A percentile compares a stretch with the other conserved stretches of the same genome.
Conservation (phyloP, 2,113 vertebrate genomes). For the Dermatemys mawii region DNA sequence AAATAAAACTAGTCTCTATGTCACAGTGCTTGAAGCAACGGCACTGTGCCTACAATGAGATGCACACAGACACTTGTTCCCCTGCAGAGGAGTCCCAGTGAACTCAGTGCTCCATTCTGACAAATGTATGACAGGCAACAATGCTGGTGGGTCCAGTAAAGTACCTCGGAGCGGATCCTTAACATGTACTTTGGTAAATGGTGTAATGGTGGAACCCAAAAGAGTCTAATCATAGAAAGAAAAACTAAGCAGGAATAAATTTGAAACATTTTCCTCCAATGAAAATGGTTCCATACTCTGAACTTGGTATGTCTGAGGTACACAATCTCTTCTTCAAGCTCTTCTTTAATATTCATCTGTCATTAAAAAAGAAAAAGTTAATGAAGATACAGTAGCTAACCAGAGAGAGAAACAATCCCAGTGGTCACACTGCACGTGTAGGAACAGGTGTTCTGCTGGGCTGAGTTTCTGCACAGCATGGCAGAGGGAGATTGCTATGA, state of each 20-base stretch:
- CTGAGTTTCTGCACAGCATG: background rate
- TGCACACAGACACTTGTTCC: conserved; percentile 32
- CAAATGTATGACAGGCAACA: conserved; percentile 55
- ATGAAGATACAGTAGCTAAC: background rate
- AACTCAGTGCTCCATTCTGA: conserved; percentile 62
- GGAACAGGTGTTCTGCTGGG: background rate
- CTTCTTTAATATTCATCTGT: background rate
- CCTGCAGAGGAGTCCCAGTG: conserved; percentile 55
- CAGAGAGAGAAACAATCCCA: background rate
- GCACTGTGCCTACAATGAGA: conserved; percentile 52
- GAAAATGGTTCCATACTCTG: conserved; percentile 64
- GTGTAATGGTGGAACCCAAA: background rate
- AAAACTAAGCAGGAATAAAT: conserved; percentile 57
- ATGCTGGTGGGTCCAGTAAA: conserved; percentile 59
- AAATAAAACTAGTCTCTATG: conserved; percentile 45
- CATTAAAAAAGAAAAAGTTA: background rate
- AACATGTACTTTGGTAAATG: background rate
- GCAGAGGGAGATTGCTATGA: background rate
- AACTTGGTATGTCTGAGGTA: conserved; percentile 46
- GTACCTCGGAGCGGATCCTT: background rate
- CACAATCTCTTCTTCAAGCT: conserved; percentile 23
- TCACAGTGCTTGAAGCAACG: background rate
- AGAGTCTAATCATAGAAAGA: background rate
- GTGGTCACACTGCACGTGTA: background rate
- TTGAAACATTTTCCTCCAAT: conserved; percentile 53